Conservation (phyloP, 2,888 invertebrate genomes). For the Seira ritae region DNA sequence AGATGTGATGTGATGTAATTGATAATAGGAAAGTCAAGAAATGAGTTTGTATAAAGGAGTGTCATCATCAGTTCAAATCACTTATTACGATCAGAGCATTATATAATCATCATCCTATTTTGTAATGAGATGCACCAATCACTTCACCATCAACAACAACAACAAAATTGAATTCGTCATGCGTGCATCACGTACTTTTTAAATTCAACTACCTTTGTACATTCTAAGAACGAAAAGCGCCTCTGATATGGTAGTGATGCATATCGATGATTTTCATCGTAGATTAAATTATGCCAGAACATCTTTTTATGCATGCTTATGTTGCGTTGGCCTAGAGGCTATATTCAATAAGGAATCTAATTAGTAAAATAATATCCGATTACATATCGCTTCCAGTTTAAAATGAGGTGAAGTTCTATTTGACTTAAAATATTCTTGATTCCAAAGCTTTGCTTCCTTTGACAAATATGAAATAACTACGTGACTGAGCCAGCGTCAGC, state of each 20-base stretch:
- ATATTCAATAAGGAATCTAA: too few relatives aligned
- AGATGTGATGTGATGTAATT: background rate
- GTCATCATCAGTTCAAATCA: constrained; percentile 28
- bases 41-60: constrained; percentile 43
- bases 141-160: background rate
- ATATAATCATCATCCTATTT: background rate
- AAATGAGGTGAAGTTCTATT: too few relatives aligned
- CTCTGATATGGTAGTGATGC: background rate
- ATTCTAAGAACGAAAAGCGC: background rate
- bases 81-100: background rate
- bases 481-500: background rate
- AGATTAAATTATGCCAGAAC: too few relatives aligned
- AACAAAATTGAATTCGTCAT: background rate
- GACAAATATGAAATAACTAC: too few relatives aligned
- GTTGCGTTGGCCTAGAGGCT: too few relatives aligned
- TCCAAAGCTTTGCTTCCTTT: too few relatives aligned
- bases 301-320: too few relatives aligned
- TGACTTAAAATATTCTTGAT: too few relatives aligned
- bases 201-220: background rate
- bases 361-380: too few relatives aligned
- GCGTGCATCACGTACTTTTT: background rate
- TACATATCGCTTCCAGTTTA: too few relatives aligned
- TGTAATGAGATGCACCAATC: background rate
- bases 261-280: too few relatives aligned
- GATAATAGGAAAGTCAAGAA: constrained; percentile 17